Evolutionary conservation across 2,113 vertebrate genomes (phyloP).

Genomic region (Cairina moschata): DNA sequence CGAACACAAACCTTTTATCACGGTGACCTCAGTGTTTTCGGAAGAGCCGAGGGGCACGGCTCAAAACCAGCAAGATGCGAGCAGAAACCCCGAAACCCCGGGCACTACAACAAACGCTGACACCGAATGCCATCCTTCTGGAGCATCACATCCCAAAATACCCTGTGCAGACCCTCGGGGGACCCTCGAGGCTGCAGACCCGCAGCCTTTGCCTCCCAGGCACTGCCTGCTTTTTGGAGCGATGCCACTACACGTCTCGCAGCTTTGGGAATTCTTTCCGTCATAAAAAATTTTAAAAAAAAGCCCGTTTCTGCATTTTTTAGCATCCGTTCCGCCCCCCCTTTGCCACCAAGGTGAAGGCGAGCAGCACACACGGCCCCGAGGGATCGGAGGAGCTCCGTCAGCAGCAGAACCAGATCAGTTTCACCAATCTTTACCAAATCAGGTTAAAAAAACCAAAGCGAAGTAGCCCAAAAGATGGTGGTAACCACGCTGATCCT

Average conservation of each 20-base stretch:
- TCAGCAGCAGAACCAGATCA: neutral
- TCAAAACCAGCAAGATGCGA: neutral
- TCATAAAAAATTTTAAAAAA: neutral
- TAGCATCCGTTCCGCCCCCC: neutral
- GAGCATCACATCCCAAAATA: rapidly evolving
- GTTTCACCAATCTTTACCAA: too few species aligned
- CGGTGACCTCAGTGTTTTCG: rapidly evolving
- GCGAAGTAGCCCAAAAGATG: rapidly evolving
- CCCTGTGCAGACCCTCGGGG: rapidly evolving
- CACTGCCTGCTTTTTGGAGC: neutral
- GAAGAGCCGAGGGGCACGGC: neutral
- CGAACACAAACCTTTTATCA: rapidly evolving
- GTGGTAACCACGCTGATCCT: neutral
- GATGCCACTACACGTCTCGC: neutral
- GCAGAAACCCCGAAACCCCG: rapidly evolving
- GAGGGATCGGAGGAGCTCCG: neutral
- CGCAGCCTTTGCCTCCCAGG: neutral
- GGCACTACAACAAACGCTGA: neutral
- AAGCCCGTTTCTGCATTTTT: neutral
- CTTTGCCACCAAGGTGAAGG: rapidly evolving
- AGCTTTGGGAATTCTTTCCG: neutral
- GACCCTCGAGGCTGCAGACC: neutral
- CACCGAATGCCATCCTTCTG: rapidly evolving
- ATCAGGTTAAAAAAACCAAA: neutral
- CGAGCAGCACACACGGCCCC: rapidly evolving